phyloP scores from a whole-genome alignment of 2,797 vertebrate genomes.

The Sebastes dallii region DNA sequence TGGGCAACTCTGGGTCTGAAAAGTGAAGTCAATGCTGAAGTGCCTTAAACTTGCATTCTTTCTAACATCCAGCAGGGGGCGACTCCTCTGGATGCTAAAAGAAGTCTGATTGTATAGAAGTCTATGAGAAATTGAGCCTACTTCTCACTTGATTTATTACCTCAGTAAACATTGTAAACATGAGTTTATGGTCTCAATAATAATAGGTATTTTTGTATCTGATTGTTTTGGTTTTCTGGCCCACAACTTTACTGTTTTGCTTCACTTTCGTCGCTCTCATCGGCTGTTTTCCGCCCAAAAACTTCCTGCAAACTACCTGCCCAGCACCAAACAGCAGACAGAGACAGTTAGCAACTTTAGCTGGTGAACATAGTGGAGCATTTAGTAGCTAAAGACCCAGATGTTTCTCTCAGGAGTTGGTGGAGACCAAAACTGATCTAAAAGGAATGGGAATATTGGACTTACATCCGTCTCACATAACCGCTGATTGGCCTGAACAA shows the following conservation, averaged over 20 bases:
- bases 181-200: too few species aligned
- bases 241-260: neutral
- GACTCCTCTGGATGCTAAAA: too few species aligned
- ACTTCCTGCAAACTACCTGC: accelerated
- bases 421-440: neutral
- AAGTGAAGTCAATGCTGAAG: too few species aligned
- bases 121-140: accelerated
- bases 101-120: too few species aligned
- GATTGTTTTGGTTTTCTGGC: neutral
- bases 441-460: neutral
- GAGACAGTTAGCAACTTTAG: neutral
- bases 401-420: neutral
- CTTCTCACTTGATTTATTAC: too few species aligned
- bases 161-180: too few species aligned
- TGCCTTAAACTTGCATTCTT: too few species aligned
- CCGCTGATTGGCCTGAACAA: too few species aligned
- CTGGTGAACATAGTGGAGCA: neutral
- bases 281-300: neutral
- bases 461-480: too few species aligned
- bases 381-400: neutral
- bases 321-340: neutral
- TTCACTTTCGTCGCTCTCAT: neutral
- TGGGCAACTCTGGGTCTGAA: too few species aligned
- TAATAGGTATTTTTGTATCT: neutral
- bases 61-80: too few species aligned